Percentiles rank a stretch among this genome's conserved stretches.
Conservation (phyloP, 1,140 invertebrate species). For the Panagrolaimus sp. region DNA sequence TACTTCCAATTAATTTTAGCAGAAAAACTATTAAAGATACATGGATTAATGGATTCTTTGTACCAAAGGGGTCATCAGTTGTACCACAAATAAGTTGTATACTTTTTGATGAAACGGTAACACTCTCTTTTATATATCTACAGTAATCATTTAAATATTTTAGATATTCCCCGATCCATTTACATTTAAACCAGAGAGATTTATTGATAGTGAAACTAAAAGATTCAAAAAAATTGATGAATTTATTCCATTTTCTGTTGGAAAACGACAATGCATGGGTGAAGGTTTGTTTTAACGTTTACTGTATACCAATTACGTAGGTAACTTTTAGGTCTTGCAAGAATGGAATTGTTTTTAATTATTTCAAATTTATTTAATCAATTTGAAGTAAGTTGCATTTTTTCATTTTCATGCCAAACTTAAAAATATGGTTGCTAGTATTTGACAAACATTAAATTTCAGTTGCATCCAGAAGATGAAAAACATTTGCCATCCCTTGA, state of each 20-base stretch:
- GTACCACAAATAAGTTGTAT: not conserved
- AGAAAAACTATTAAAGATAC: not conserved
- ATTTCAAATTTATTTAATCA: constrained; percentile 5
- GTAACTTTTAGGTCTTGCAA: not conserved
- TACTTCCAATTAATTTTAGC: not conserved
- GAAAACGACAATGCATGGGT: constrained; percentile 6
- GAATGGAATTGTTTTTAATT: constrained; percentile 3
- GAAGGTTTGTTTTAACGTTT: not conserved
- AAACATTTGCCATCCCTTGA: not conserved
- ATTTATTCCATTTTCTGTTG: constrained; percentile 4
- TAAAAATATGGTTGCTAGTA: too few relatives aligned
- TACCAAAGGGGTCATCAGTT: not conserved
- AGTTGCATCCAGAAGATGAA: not conserved
- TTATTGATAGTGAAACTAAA: not conserved
- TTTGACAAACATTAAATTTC: too few relatives aligned
- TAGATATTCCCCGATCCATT: not conserved
- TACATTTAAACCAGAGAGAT: not conserved
- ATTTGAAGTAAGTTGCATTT: not conserved
- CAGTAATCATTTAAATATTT: not conserved
- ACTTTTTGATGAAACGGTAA: constrained; percentile 1
- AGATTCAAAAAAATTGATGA: constrained; percentile 9
- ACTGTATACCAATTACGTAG: too few relatives aligned
- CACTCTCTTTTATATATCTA: not conserved
- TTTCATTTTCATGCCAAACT: not conserved
- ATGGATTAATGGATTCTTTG: not conserved